Evolutionary conservation across 1,140 invertebrate species (phyloP), one percentile per base, ranked within the genome.

Genomic region (Cotesia vestalis): DNA sequence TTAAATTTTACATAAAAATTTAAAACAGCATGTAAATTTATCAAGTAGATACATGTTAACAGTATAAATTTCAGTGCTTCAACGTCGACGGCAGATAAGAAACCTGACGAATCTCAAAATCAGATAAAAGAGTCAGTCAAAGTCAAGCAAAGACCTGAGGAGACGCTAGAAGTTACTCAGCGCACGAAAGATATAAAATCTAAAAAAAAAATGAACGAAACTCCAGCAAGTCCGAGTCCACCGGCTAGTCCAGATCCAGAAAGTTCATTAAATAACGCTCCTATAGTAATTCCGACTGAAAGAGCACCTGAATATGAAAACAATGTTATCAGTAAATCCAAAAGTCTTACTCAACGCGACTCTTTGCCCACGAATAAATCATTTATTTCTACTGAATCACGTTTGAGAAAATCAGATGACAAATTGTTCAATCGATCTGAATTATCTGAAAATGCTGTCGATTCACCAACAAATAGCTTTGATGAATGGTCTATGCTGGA

Each of bases 181-280:
- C 40, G 27, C 27, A 27, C 5, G 11, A 46, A 46, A 61, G 14
- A 34, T 73, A 12, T 4, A 72, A 27, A 34, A 14, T 9, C n/a
- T 11, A 60, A 64, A 20, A 62, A 51, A 40, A 40, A 72, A 4
- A 66, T 79, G 4, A 76, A 82, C 1, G 80, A 83, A 52, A 86
- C 86, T 4, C 86, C 87, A 3, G 80, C 80, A 2, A 87, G 86
- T 73, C 86, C 86, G 1, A 87, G 83, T 79, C 84, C 86, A 27
- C 79, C 83, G 0, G 71, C 76, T 4, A 83, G 80, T 75, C 81
- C 81, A 6, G 79, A 81, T 57, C 52, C 55, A 1, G 34, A 20
- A 4, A 68, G 72, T 5, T 73, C 76, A 71, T 75, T 73, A 36
- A 75, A 35, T 36, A 70, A 62, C 0, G 76, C 69, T 57, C 85